Evolutionary conservation across 2,888 invertebrate species (phyloP).

Genomic region (Meiosimyza platycephala): DNA sequence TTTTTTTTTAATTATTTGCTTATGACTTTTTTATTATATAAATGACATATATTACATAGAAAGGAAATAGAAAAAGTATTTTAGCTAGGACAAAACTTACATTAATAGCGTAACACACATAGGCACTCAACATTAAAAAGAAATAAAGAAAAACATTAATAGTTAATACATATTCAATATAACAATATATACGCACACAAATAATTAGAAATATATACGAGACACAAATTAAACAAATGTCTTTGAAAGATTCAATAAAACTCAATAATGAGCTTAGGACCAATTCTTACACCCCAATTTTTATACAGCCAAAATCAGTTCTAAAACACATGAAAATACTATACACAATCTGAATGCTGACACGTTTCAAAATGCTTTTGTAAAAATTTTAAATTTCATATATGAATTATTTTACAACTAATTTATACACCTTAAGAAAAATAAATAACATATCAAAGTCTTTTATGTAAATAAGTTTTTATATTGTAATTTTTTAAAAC

Average conservation of each 20-base stretch:
- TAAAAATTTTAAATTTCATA: background rate
- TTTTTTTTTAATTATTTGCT: too few relatives aligned
- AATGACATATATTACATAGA: too few relatives aligned
- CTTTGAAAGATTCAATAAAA: background rate
- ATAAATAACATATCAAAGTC: constrained; percentile 27
- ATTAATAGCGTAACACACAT: too few relatives aligned
- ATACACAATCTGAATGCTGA: background rate
- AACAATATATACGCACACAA: background rate
- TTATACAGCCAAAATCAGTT: background rate
- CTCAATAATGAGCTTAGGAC: background rate
- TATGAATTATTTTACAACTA: background rate
- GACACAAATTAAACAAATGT: background rate
- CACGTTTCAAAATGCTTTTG: background rate
- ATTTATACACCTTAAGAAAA: background rate
- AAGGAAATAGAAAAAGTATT: too few relatives aligned
- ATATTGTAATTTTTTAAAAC: constrained; percentile 8
- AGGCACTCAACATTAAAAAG: background rate
- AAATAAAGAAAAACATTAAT: background rate
- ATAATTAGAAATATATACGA: background rate
- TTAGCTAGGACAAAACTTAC: too few relatives aligned
- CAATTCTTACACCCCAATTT: constrained; percentile 5
- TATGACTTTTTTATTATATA: too few relatives aligned
- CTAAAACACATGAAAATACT: background rate
- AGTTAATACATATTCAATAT: constrained; percentile 5
- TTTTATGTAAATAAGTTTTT: constrained; percentile 18